Evolutionary conservation across 2,888 invertebrate genomes (phyloP), one percentile per base, ranked within the genome.

Genomic region (Adela reaumurella): DNA sequence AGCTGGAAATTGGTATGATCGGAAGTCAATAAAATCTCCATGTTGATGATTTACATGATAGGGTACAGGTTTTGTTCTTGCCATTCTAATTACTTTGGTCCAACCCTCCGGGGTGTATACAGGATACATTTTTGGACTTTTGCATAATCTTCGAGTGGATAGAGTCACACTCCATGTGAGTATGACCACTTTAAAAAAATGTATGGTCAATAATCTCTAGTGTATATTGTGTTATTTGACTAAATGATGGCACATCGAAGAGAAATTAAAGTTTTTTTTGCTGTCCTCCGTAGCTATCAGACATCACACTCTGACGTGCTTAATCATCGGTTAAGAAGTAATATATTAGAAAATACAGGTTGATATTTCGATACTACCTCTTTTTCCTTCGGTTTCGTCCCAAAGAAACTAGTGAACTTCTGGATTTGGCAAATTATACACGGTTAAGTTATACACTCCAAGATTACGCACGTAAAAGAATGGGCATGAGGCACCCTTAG

Each of bases 301-400:
- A 57, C 57, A 58, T 58, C n/a, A n/a, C 51, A 57, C 55, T 50
- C 49, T 50, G 11, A 54, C 54, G 28, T 47, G 35, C 43, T 20
- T 53, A 43, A 46, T 55, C 17, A 45, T 43, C 18, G 43, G 18
- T n/a, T 47, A 45, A 49, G 43, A 43, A 44, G 43, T 50, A 19
- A 58, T 50, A 48, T 56, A 60, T 46, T 55, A 50, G 50, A 53
- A 47, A 19, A 59, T 47, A 48, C 58, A 58, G 6, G 59, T 56
- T 17, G 57, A 47, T 46, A 62, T 60, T 53, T 62, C 58, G 48
- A 59, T 59, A 51, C 56, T 54, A 41, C 60, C 58, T 58, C 61
- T 53, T 60, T 53, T n/a, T n/a, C n/a, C n/a, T n/a, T n/a, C n/a
- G n/a, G 58, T 59, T 52, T 64, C 58, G 53, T 61, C 55, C 59